phyloP scores from a whole-genome alignment of 1,140 invertebrate genomes.

The Penaeus indicus region DNA sequence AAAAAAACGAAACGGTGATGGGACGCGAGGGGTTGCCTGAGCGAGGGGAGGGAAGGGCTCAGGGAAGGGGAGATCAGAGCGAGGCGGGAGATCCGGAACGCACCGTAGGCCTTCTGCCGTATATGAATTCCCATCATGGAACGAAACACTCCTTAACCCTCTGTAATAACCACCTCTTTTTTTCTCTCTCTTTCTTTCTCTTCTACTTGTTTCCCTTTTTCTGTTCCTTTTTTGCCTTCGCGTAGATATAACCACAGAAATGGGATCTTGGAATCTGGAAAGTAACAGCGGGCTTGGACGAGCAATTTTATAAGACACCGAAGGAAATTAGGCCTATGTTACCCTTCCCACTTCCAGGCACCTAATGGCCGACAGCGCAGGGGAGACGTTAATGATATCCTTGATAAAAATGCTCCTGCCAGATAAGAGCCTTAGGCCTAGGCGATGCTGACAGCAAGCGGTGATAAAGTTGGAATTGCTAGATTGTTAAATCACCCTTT shows the following conservation, averaged over 20 bases:
- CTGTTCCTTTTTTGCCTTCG: too few relatives aligned
- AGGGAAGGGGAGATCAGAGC: conserved; percentile 9
- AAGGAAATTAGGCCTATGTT: conserved; percentile 33
- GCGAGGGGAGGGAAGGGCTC: not conserved
- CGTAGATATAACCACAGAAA: not conserved
- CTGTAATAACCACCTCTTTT: too few relatives aligned
- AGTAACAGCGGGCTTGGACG: not conserved
- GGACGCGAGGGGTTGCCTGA: not conserved
- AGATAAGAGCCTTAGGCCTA: too few relatives aligned
- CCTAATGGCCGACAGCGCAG: conserved; percentile 1
- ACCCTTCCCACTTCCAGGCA: not conserved
- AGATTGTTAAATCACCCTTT: too few relatives aligned
- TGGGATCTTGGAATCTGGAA: not conserved
- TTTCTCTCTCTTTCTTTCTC: too few relatives aligned
- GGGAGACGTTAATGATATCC: conserved; percentile 30
- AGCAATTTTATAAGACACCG: not conserved
- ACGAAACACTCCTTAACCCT: too few relatives aligned
- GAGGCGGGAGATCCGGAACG: not conserved
- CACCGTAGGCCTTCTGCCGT: too few relatives aligned
- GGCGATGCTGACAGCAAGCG: not conserved
- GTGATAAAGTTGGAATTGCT: too few relatives aligned
- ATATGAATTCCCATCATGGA: too few relatives aligned
- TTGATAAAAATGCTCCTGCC: conserved; percentile 28
- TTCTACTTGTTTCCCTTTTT: too few relatives aligned
- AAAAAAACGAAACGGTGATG: not conserved